Percentiles rank a stretch among this genome's conserved stretches.
phyloP scores from a whole-genome alignment of 2,797 vertebrate species.

The Cryptoblepharus egeriae region DNA sequence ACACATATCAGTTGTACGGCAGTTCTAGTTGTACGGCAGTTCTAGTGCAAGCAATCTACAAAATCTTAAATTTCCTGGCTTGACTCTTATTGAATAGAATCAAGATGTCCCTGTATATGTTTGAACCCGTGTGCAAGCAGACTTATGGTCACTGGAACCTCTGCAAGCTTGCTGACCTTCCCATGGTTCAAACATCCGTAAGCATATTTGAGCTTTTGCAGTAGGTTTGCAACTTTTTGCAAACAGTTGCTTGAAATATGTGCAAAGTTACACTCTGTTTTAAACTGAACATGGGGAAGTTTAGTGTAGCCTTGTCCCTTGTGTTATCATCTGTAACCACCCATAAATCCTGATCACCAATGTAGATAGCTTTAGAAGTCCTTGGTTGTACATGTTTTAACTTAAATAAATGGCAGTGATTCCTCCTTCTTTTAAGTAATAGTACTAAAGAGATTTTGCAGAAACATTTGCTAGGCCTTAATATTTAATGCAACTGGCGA shows the following conservation, averaged over 20 bases:
- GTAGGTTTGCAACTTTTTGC: neutral
- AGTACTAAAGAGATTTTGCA: neutral
- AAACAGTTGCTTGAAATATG: too few species aligned
- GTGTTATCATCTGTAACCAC: neutral
- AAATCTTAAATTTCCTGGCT: neutral
- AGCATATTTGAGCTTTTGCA: too few species aligned
- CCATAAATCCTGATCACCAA: neutral
- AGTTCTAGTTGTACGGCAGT: neutral
- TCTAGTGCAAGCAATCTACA: neutral
- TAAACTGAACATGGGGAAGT: neutral
- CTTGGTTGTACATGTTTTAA: neutral
- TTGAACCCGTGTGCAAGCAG: too few species aligned
- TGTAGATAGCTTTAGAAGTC: neutral
- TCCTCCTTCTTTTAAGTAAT: neutral
- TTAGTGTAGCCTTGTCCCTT: neutral
- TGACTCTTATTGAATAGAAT: neutral
- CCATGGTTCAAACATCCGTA: too few species aligned
- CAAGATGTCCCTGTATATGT: too few species aligned
- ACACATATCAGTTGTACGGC: neutral
- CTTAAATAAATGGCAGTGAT: neutral
- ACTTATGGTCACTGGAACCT: too few species aligned
- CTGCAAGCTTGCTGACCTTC: too few species aligned
- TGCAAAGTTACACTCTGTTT: neutral
- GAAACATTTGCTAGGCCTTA: constrained; percentile 14
- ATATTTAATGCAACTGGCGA: constrained; percentile 20